Percentiles rank a stretch among this genome's conserved stretches.
These are phyloP conservation scores for Acanthosepion lycidas DNA, from an alignment of 2,888 invertebrate species.

Conservation along the genomic window DNA sequence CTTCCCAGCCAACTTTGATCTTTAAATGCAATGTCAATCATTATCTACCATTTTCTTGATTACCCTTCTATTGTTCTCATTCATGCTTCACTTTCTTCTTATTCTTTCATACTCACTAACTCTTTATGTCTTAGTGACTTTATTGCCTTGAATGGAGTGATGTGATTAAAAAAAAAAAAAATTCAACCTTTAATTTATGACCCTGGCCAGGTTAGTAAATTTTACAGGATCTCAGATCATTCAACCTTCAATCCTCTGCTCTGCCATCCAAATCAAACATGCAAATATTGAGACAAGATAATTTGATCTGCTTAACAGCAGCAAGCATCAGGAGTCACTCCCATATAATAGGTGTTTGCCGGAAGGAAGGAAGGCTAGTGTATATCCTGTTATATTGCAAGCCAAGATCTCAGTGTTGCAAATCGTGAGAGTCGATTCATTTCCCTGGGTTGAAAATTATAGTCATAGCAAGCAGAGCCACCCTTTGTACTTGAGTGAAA, in stretches of 20 bases:
- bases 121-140: too few species aligned
- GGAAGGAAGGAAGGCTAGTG: not conserved
- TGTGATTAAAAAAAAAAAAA: too few species aligned
- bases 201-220: too few species aligned
- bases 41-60: too few species aligned
- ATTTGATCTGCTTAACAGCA: not conserved
- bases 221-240: too few species aligned
- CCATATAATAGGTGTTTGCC: not conserved
- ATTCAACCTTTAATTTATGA: too few species aligned
- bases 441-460: not conserved
- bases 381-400: not conserved
- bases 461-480: not conserved
- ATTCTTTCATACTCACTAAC: too few species aligned
- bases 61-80: too few species aligned
- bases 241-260: not conserved
- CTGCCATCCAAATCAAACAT: not conserved
- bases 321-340: not conserved
- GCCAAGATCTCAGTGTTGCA: not conserved
- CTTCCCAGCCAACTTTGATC: too few species aligned
- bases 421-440: not conserved
- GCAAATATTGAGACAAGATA: not conserved
- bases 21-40: too few species aligned
- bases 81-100: too few species aligned
- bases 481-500: not conserved
- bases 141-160: too few species aligned